These are phyloP conservation scores for Coturnix japonica DNA, from an alignment of 2,113 vertebrate genomes.

Conservation along the genomic window DNA sequence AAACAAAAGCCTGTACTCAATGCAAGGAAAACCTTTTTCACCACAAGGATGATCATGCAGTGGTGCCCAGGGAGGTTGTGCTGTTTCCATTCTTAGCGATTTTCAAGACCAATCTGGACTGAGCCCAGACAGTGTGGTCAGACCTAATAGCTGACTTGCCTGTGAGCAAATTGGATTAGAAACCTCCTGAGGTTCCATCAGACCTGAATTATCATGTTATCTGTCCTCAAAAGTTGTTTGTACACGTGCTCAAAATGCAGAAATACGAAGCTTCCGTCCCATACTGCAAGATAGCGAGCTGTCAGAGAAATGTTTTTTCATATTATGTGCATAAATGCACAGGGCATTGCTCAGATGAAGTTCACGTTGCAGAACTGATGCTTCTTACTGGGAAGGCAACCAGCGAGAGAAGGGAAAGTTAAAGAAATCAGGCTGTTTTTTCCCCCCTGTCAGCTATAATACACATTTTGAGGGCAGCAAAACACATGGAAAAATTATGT, in stretches of 20 bases:
- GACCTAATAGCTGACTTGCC: not conserved
- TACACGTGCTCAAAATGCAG: not conserved
- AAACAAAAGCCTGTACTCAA: not conserved
- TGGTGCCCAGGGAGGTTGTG: not conserved
- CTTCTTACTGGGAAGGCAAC: not conserved
- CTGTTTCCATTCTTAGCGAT: not conserved
- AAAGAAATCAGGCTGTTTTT: not conserved
- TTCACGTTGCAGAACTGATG: not conserved
- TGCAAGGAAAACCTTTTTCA: not conserved
- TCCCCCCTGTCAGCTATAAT: not conserved
- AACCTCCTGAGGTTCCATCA: fast-evolving
- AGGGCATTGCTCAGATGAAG: not conserved
- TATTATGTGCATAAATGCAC: not conserved
- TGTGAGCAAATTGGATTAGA: not conserved
- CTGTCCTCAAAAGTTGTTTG: not conserved
- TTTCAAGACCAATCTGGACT: not conserved
- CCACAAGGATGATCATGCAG: not conserved
- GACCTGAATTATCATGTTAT: not conserved
- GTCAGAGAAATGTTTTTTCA: not conserved
- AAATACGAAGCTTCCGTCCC: not conserved
- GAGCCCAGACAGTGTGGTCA: not conserved
- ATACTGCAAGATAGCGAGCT: not conserved
- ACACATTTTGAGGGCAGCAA: not conserved
- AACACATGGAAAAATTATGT: not conserved
- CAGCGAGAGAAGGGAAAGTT: not conserved